Evolutionary conservation across 2,113 vertebrate species (phyloP).

Genomic region (Pavo muticus): DNA sequence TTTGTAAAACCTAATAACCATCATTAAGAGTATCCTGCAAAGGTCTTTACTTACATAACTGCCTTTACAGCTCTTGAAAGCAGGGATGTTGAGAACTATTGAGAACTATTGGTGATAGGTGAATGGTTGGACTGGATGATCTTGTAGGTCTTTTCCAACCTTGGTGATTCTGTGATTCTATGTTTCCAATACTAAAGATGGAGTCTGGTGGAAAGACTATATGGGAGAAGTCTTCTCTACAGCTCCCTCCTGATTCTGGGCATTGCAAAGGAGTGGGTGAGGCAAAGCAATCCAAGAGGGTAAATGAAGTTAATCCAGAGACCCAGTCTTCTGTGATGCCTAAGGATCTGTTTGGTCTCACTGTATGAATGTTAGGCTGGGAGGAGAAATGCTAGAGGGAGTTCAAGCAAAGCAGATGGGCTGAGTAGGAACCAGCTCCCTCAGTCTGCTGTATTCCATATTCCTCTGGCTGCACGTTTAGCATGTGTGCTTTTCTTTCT

Average conservation of each 20-base stretch:
- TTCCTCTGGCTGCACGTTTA: neutral
- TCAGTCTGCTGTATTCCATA: fast-evolving
- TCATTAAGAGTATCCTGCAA: neutral
- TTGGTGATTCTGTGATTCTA: too few relatives aligned
- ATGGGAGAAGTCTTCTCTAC: neutral
- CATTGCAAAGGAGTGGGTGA: neutral
- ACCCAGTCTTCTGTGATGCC: neutral
- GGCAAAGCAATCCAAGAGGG: neutral
- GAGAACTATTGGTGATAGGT: too few relatives aligned
- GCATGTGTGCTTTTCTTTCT: neutral
- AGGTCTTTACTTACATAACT: neutral
- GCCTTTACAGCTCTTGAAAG: neutral
- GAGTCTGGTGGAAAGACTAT: neutral
- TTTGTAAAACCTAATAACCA: neutral
- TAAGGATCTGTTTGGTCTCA: neutral
- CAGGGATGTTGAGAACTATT: neutral
- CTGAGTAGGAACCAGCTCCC: neutral
- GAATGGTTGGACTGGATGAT: too few relatives aligned
- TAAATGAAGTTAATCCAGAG: neutral
- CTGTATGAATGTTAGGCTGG: neutral
- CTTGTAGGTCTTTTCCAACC: too few relatives aligned
- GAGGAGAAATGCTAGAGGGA: neutral
- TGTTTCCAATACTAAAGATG: neutral
- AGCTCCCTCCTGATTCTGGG: neutral
- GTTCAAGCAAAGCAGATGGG: neutral